Percentiles rank a stretch among this genome's conserved stretches.
Conservation (phyloP, 2,113 vertebrate genomes). For the Nymphicus hollandicus region DNA sequence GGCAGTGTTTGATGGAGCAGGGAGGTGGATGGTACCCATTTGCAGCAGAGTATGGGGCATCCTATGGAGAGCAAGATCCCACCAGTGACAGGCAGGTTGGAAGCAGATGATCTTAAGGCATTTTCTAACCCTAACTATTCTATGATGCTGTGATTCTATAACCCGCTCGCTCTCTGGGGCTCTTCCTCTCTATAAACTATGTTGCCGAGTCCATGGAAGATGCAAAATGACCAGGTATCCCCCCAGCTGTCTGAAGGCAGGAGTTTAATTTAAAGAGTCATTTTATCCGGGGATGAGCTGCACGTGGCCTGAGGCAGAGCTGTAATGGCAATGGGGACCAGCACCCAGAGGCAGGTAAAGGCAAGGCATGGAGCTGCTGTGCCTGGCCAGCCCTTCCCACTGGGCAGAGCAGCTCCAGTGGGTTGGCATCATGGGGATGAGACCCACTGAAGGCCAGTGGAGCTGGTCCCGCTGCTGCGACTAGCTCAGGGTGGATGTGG, state of each 20-base stretch:
- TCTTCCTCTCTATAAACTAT: not conserved
- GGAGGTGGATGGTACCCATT: not conserved
- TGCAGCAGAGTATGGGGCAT: not conserved
- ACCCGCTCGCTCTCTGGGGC: not conserved
- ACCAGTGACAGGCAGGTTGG: not conserved
- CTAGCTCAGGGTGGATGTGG: not conserved
- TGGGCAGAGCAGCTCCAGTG: fast-evolving
- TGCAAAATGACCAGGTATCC: not conserved
- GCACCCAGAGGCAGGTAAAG: not conserved
- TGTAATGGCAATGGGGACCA: fast-evolving
- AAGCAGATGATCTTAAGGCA: fast-evolving
- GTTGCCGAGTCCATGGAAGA: fast-evolving
- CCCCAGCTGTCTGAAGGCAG: not conserved
- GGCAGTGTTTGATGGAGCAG: not conserved
- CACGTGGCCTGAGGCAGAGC: not conserved
- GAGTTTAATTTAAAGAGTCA: not conserved
- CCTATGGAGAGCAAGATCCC: not conserved
- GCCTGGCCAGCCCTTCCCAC: not conserved
- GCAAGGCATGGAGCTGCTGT: not conserved
- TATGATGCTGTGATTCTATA: not conserved
- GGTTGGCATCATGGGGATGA: too few species aligned
- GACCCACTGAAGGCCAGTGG: not conserved
- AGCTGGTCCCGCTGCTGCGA: not conserved
- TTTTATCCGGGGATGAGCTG: not conserved
- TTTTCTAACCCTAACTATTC: not conserved